Evolutionary conservation across 2,113 vertebrate genomes (phyloP), one percentile per base, ranked within the genome.

Genomic region (Neotoma lepida): DNA sequence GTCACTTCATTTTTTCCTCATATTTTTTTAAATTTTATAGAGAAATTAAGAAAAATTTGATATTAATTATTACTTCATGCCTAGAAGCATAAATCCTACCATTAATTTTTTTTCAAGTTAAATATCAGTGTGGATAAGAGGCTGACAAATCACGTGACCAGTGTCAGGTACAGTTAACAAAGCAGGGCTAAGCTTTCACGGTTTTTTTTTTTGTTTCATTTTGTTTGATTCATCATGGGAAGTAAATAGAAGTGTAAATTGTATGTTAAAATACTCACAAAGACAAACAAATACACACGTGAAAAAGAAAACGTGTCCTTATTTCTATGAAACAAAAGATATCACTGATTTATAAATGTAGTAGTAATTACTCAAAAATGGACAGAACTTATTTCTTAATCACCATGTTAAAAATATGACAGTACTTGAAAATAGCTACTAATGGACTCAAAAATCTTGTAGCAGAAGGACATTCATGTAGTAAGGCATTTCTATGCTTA

Each of bases 21-120:
- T 26, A 6, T 46, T 46, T 30, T 76, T 46, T 76, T 28, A 0
- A 76, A 28, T 44, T 74, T 41, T 49, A 6, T 49, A 66, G 13
- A 70, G 85, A 73, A 84, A 13, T 33, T 33, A 13, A 89, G 20
- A 58, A 41, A 39, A 71, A 35, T 88, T 4, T 81, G 15, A 1
- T 46, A 85, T 87, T 71, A 93, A 90, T 81, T 87, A 85, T 92
- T 39, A 18, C 35, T 92, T 70, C 33, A 78, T 92, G 70, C 49
- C 82, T 49, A 14, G 66, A 95, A 81, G 35, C 33, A 90, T 17
- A 93, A 66, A 64, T 85, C 18, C 88, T 61, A 88, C 76, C 46
- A 93, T 68, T 85, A 93, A 87, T 94, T 95, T 39, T 66, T 28
- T 74, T 90, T 78, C 56, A 18, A 92, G 44, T 85, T 85, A 81